A percentile compares a stretch with the other conserved stretches of the same genome.
Conservation (phyloP, 2,797 vertebrate species). For the Peromyscus attwateri region DNA sequence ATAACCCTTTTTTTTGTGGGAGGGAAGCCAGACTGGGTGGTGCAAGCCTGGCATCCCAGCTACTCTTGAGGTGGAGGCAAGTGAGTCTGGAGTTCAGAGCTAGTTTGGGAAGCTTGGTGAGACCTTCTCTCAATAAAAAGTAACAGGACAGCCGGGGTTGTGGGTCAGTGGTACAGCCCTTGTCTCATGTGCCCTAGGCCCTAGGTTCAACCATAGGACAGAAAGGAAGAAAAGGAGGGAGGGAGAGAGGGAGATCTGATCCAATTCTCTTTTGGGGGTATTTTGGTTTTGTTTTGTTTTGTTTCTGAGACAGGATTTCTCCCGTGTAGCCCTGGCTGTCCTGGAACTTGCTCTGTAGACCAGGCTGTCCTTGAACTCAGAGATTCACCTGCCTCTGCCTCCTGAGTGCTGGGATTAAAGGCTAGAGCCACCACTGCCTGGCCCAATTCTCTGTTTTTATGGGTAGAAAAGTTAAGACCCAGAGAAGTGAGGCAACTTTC, state of each 20-base stretch:
- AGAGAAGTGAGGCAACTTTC: constrained; percentile 38
- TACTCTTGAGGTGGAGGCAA: background rate
- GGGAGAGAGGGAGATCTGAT: background rate
- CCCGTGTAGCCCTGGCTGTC: background rate
- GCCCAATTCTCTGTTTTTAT: background rate
- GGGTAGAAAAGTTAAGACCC: constrained; percentile 38
- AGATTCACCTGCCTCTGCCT: background rate
- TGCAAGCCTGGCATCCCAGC: background rate
- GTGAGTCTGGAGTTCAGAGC: background rate
- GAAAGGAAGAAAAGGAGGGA: background rate
- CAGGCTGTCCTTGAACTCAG: background rate
- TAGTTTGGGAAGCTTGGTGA: background rate
- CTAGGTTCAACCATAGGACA: background rate
- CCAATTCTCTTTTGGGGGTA: background rate
- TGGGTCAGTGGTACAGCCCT: background rate
- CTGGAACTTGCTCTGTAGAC: background rate
- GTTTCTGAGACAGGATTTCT: background rate
- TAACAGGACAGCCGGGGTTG: background rate
- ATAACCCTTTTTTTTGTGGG: background rate
- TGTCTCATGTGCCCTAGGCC: background rate
- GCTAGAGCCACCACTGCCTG: background rate
- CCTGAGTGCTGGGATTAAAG: background rate
- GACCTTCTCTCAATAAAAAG: background rate
- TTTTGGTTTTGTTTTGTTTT: background rate
- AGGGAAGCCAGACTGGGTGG: background rate